Evolutionary conservation across 2,797 vertebrate species (phyloP), one percentile per base, ranked within the genome.

Genomic region (Poeciliopsis gracilis): DNA sequence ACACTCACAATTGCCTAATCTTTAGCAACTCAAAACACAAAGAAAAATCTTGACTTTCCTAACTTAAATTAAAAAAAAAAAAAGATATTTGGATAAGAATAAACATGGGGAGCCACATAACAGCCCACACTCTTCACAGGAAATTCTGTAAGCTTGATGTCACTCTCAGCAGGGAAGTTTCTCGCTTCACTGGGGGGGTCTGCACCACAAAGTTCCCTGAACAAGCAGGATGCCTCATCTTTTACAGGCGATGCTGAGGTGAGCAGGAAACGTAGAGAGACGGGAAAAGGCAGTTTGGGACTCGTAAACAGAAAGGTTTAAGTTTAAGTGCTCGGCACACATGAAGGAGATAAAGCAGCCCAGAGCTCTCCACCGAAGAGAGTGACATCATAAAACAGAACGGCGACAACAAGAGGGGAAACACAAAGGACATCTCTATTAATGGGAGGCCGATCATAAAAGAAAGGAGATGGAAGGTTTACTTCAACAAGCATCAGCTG

Each of bases 251-350:
- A 82, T 8, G 84, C 80, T 72, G 85, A 92, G 83, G 84, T 86
- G 84, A 85, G 87, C 85, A 77, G 85, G 88, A 84, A 92, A 89
- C 66, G 82, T 82, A 81, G 85, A 88, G 86, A 88, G 89, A 70
- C 25, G 67, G 86, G 82, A 86, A 90, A 89, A 89, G 90, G 93
- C 88, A 93, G 92, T 91, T 85, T 90, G 94, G 92, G 94, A 91
- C 92, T 94, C 93, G 47, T 95, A 96, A 95, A 96, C 91, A 86
- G 84, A 91, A 91, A 93, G 93, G 94, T 95, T 94, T 95, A 94
- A 93, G 88, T 93, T 94, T 95, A 95, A 96, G 94, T 93, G 91
- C 87, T 89, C 85, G 43, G 88, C 87, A 91, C 89, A 93, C 91
- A 91, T 78, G 76, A 87, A 94, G 89, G 84, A 93, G 83, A 95